Percentiles rank a stretch among this genome's conserved stretches.
Evolutionary conservation across 2,113 vertebrate genomes (phyloP).

Genomic region (Anhinga anhinga): DNA sequence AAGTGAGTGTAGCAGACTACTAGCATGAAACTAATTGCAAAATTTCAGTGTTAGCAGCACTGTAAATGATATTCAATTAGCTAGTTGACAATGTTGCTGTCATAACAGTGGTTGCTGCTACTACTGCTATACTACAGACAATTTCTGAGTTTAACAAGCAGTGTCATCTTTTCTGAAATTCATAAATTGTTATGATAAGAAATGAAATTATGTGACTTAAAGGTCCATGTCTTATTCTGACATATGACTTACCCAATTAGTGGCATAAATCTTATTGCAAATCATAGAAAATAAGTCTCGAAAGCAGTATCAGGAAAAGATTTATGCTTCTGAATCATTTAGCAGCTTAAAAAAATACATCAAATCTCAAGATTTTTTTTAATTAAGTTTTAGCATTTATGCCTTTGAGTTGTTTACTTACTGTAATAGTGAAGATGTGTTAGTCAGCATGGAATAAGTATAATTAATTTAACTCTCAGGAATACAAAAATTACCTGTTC

Average conservation of each 20-base stretch:
- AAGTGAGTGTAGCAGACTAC: neutral
- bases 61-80: neutral
- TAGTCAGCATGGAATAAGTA: neutral
- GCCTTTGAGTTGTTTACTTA: neutral
- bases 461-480: neutral
- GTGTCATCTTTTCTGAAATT: neutral
- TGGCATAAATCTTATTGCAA: neutral
- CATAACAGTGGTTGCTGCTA: neutral
- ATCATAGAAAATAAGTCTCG: neutral
- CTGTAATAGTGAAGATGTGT: neutral
- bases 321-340: neutral
- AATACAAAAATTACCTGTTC: neutral
- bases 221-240: neutral
- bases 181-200: neutral
- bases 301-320: neutral
- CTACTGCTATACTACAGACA: neutral
- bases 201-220: neutral
- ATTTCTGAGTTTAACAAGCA: conserved; percentile 3
- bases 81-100: neutral
- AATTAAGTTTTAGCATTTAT: neutral
- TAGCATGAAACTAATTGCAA: neutral
- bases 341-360: neutral
- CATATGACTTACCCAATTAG: neutral
- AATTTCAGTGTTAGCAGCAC: neutral
- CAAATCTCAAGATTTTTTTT: neutral